Conservation (phyloP, 2,888 invertebrate genomes). For the Listrodromus nycthemerus region DNA sequence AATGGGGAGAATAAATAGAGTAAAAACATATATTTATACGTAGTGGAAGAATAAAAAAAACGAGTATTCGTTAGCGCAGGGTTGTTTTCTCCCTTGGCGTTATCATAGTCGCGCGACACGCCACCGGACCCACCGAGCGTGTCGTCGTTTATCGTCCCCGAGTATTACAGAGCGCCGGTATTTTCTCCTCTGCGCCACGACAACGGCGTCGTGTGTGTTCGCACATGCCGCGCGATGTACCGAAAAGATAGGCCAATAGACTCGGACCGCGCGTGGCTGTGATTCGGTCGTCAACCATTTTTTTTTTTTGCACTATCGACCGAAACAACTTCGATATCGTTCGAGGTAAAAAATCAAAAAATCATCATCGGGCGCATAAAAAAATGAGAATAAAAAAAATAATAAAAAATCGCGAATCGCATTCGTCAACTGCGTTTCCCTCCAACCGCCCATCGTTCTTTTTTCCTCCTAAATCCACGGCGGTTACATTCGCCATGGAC, state of each 20-base stretch:
- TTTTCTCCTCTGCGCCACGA: neutral
- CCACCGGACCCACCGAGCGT: constrained; percentile 52
- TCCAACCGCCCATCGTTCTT: neutral
- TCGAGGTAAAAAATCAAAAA: neutral
- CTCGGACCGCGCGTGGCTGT: constrained; percentile 19
- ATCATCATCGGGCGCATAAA: too few species aligned
- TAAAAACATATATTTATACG: constrained; percentile 1
- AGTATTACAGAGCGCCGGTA: constrained; percentile 32
- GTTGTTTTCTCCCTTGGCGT: constrained; percentile 50
- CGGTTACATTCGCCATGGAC: constrained; percentile 52
- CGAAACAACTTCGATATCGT: neutral
- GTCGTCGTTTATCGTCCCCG: constrained; percentile 64
- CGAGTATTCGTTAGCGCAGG: constrained; percentile 6
- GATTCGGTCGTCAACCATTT: constrained; percentile 47
- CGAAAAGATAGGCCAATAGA: constrained; percentile 53
- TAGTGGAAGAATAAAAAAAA: neutral
- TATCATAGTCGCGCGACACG: constrained; percentile 61
- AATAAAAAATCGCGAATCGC: neutral
- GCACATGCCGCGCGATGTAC: constrained; percentile 46
- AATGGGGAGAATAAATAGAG: neutral
- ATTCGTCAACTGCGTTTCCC: neutral
- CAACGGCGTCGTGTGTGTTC: neutral
- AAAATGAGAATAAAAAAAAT: neutral
- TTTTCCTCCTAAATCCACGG: constrained; percentile 30
- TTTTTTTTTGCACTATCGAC: constrained; percentile 1